Percentiles rank a stretch among this genome's conserved stretches.
Conservation (phyloP, 1,140 invertebrate genomes). For the Macrostomum lignano region DNA sequence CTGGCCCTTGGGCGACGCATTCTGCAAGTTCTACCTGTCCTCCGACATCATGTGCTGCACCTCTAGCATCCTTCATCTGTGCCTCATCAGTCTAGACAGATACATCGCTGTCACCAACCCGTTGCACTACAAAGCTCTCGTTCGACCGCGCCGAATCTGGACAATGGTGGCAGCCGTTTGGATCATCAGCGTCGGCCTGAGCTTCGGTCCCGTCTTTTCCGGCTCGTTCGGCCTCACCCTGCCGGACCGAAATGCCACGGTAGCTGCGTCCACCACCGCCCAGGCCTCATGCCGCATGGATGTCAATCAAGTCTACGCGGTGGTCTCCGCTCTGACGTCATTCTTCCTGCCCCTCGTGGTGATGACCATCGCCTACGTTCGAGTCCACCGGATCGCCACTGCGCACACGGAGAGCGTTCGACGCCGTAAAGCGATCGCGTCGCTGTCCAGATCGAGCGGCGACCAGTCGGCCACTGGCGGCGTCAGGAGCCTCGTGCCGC, state of each 20-base stretch:
- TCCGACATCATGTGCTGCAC: slow-evolving; percentile 40
- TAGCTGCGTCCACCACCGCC: too few species aligned
- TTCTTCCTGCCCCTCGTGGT: slow-evolving; percentile 61
- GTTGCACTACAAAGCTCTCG: slow-evolving; percentile 37
- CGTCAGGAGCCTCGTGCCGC: too few species aligned
- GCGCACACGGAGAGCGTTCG: slow-evolving; percentile 14
- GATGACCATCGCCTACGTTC: slow-evolving; percentile 61
- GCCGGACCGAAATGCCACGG: slow-evolving; percentile 19
- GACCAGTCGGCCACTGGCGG: too few species aligned
- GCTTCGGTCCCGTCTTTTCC: slow-evolving; percentile 52
- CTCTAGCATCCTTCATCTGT: slow-evolving; percentile 62
- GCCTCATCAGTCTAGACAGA: slow-evolving; percentile 55
- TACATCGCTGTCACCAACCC: slow-evolving; percentile 70
- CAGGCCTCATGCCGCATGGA: slow-evolving; percentile 28
- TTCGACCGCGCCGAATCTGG: slow-evolving; percentile 36
- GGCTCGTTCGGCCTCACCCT: slow-evolving; percentile 43
- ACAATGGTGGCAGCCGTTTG: slow-evolving; percentile 57
- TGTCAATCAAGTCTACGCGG: slow-evolving; percentile 51
- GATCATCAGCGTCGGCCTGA: slow-evolving; percentile 57
- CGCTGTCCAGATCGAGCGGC: neutral
- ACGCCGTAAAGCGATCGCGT: slow-evolving; percentile 4
- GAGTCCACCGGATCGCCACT: slow-evolving; percentile 38
- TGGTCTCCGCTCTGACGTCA: slow-evolving; percentile 42
- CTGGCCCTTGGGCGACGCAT: slow-evolving; percentile 1
- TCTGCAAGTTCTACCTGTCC: slow-evolving; percentile 29